These are phyloP conservation scores for Drosophila cardini DNA, from an alignment of 1,140 invertebrate species.

Conservation along the genomic window DNA sequence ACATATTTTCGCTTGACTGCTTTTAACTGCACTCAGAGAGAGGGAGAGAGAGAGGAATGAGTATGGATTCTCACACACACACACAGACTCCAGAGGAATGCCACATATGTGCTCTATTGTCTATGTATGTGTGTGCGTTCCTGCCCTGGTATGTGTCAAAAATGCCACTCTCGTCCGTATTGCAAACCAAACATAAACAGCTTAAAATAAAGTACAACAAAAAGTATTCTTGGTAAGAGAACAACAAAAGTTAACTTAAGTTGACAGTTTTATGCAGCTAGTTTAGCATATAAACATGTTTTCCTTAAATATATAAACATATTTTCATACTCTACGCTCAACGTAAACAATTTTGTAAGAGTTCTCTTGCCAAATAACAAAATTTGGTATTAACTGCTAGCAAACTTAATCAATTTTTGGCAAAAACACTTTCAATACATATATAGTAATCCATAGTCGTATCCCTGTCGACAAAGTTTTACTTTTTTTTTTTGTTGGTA, in stretches of 20 bases:
- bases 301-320: neutral
- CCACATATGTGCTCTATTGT: neutral
- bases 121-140: slow-evolving; percentile 14
- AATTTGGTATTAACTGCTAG: neutral
- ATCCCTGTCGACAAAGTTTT: slow-evolving; percentile 26
- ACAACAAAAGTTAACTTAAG: slow-evolving; percentile 5
- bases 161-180: slow-evolving; percentile 51
- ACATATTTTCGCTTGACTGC: slow-evolving; percentile 55
- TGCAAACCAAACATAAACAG: slow-evolving; percentile 73
- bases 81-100: neutral
- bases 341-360: neutral
- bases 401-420: slow-evolving; percentile 19
- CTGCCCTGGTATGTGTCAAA: slow-evolving; percentile 39
- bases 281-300: neutral
- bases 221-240: slow-evolving; percentile 21
- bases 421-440: slow-evolving; percentile 19
- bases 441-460: slow-evolving; percentile 11
- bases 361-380: too few species aligned
- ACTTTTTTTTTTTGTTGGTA: neutral
- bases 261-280: slow-evolving; percentile 16
- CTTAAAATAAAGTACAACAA: slow-evolving; percentile 54
- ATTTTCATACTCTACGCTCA: neutral
- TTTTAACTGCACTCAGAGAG: slow-evolving; percentile 40
- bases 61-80: slow-evolving; percentile 18
- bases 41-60: slow-evolving; percentile 39